Evolutionary conservation across 2,113 vertebrate species (phyloP), one percentile per base, ranked within the genome.

Genomic region (Toxotes chatareus): DNA sequence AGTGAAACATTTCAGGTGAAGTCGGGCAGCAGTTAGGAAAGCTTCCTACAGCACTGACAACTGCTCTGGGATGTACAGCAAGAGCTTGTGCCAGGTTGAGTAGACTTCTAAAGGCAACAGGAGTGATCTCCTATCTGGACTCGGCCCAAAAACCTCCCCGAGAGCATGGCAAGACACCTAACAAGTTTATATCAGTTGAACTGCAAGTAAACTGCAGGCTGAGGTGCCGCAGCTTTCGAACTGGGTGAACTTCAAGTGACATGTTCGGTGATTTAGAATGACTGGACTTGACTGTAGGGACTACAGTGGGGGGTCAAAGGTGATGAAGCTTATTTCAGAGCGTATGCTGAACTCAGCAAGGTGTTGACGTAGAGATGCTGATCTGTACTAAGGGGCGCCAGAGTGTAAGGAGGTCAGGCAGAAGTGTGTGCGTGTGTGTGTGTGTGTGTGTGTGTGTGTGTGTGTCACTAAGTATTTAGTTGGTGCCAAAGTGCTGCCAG

Each of bases 161-260:
- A 73, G 72, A 49, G 38, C 65, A 11, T 57, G 61, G 76, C 60
- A 12, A 49, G 69, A 69, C 65, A 73, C 64, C 53, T 32, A 77
- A 83, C 76, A 69, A 36, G 68, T 79, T 62, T 40, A 76, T 67
- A 59, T 82, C 56, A 56, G 79, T 57, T 84, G 68, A 84, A 80
- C 74, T 76, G 8, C 46, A 59, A 68, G 81, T 69, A 69, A 86
- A 83, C 85, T 42, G 66, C 27, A 14, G 31, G 46, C 47, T 38
- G 61, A 57, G 81, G 60, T 44, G 70, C 21, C 60, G 67, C 56
- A 31, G 66, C 49, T 8, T 63, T 65, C 56, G 38, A 31, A 38
- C 53, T 16, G 32, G 32, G 31, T 21, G 47, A 51, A 49, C 36
- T 60, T 21, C 11, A 53, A 68, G 79, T 76, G 76, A 76, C 80